A percentile compares a stretch with the other conserved stretches of the same genome.
phyloP scores from a whole-genome alignment of 2,113 vertebrate species.

The Periophthalmodon schlosseri region DNA sequence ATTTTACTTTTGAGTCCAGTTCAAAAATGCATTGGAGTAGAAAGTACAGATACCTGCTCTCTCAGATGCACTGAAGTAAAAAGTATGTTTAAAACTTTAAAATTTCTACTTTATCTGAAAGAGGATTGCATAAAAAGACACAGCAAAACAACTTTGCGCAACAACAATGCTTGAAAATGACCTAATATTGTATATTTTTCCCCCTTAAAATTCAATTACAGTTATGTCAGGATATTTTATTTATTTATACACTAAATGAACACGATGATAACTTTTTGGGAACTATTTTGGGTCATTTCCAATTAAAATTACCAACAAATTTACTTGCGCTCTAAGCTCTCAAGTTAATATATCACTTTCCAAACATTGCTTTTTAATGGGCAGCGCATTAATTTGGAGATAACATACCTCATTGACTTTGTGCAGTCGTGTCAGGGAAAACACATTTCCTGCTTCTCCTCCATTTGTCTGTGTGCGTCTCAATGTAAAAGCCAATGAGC shows the following conservation, averaged over 20 bases:
- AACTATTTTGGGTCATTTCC: neutral
- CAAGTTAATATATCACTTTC: neutral
- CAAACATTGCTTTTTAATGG: conserved; percentile 28
- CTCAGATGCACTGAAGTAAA: too few species aligned
- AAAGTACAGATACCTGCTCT: too few species aligned
- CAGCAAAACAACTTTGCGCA: too few species aligned
- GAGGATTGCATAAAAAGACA: too few species aligned
- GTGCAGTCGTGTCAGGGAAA: conserved; percentile 21
- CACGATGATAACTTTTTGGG: neutral
- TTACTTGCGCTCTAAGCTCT: neutral
- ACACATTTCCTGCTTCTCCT: conserved; percentile 15
- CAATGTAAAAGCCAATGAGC: conserved; percentile 39
- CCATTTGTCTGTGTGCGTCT: conserved; percentile 44
- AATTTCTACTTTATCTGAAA: too few species aligned
- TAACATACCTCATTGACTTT: conserved; percentile 47
- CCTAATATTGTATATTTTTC: too few species aligned
- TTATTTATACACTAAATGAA: neutral
- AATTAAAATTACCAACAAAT: neutral
- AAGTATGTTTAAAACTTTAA: too few species aligned
- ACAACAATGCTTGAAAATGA: too few species aligned
- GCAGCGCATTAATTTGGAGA: conserved; percentile 47
- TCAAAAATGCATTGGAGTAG: too few species aligned
- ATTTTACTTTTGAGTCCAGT: too few species aligned
- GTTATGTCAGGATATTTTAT: neutral
- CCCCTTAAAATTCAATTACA: too few species aligned